Percentiles rank a stretch among this genome's conserved stretches.
Evolutionary conservation across 2,888 invertebrate species (phyloP).

Genomic region (Perdita meconis): DNA sequence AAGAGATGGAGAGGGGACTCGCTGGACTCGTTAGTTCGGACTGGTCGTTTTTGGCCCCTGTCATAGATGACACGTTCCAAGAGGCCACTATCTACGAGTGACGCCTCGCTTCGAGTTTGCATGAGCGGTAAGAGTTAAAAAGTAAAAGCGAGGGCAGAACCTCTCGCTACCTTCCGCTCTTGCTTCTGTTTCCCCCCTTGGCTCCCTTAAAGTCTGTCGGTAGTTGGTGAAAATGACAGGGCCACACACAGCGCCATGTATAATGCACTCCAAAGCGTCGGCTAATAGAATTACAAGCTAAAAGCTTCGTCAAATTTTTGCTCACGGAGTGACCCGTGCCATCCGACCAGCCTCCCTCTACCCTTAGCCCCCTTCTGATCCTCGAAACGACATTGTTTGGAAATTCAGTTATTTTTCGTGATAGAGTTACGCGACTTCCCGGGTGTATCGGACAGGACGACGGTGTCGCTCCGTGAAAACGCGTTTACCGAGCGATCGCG

Average conservation of each 20-base stretch:
- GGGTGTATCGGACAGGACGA: conserved; percentile 68
- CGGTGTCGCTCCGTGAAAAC: conserved; percentile 56
- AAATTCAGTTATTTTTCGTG: conserved; percentile 77
- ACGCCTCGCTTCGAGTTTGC: conserved; percentile 63
- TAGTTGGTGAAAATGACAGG: conserved; percentile 76
- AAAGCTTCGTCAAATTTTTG: conserved; percentile 80
- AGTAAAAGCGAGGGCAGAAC: conserved; percentile 43
- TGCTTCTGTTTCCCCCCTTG: conserved; percentile 12
- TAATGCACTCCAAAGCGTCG: conserved; percentile 78
- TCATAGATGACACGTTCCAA: conserved; percentile 71
- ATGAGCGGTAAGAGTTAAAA: conserved; percentile 63
- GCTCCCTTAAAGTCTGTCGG: conserved; percentile 62
- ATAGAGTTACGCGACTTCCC: conserved; percentile 66
- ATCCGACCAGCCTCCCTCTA: conserved; percentile 21
- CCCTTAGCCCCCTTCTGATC: background rate
- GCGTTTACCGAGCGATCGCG: background rate
- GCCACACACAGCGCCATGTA: conserved; percentile 74
- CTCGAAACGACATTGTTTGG: conserved; percentile 78
- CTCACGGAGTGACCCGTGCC: conserved; percentile 58
- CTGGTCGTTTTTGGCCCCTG: conserved; percentile 65
- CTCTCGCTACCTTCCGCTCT: conserved; percentile 1
- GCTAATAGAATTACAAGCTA: conserved; percentile 79
- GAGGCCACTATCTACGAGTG: conserved; percentile 56
- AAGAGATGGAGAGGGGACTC: conserved; percentile 37
- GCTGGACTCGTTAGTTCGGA: conserved; percentile 67